These are phyloP conservation scores for Sebastes aleutianus DNA, from an alignment of 2,797 vertebrate genomes.

Conservation along the genomic window DNA sequence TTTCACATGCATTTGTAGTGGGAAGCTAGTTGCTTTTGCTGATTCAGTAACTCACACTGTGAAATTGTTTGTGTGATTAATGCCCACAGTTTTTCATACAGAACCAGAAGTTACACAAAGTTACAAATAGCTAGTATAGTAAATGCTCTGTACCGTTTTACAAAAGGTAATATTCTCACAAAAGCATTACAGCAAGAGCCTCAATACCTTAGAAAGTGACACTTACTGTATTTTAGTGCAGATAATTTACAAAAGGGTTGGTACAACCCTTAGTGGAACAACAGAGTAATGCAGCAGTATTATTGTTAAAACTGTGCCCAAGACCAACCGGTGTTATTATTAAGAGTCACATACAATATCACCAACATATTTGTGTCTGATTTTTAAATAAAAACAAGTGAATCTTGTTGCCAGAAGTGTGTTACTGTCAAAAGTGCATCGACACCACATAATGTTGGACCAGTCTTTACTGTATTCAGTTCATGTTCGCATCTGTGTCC, in stretches of 20 bases:
- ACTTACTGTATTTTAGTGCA: conserved; percentile 37
- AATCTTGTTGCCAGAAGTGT: neutral
- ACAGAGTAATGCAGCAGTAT: conserved; percentile 26
- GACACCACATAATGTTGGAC: neutral
- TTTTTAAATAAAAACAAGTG: neutral
- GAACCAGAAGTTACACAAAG: conserved; percentile 33
- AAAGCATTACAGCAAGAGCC: conserved; percentile 28
- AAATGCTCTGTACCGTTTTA: conserved; percentile 31
- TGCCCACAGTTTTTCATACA: conserved; percentile 30
- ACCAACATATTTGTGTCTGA: conserved; percentile 5
- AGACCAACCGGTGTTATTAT: conserved; percentile 4
- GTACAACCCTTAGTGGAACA: conserved; percentile 15
- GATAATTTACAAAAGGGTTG: conserved; percentile 21
- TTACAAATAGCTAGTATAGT: conserved; percentile 41
- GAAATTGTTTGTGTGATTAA: conserved; percentile 22
- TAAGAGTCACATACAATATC: neutral
- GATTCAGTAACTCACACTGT: conserved; percentile 17
- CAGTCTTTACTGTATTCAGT: neutral
- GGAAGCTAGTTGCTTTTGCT: conserved; percentile 14
- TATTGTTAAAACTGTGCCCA: conserved; percentile 7
- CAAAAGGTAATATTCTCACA: conserved; percentile 47
- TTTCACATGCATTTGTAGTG: conserved; percentile 47
- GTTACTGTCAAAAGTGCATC: neutral
- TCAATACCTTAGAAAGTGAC: conserved; percentile 28
- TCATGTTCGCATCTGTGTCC: neutral